Evolutionary conservation across 2,797 vertebrate genomes (phyloP).

Genomic region (Margarornis squamiger): DNA sequence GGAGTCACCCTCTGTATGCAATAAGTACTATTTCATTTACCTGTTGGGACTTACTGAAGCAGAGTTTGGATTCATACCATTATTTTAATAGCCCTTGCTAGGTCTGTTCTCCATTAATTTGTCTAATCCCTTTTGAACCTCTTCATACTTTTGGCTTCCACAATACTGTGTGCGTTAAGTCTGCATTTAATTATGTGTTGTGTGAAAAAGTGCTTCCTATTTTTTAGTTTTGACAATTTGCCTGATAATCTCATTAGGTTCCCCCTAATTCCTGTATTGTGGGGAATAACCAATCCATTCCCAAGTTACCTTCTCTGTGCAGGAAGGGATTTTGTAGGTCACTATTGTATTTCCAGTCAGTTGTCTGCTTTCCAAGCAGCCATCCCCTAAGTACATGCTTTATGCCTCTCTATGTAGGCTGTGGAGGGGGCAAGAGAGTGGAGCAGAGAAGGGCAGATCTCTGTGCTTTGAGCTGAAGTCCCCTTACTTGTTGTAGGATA

Average conservation of each 20-base stretch:
- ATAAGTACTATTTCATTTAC: slow-evolving; percentile 7
- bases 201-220: slow-evolving; percentile 31
- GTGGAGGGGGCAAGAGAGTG: neutral
- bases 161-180: neutral
- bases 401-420: neutral
- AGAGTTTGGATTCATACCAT: neutral
- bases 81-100: slow-evolving; percentile 17
- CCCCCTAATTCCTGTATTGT: neutral
- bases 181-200: slow-evolving; percentile 22
- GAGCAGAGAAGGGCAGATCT: neutral
- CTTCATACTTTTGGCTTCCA: neutral
- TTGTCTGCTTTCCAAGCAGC: neutral
- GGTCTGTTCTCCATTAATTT: slow-evolving; percentile 29
- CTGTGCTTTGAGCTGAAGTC: neutral
- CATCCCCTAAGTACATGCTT: neutral
- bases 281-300: neutral
- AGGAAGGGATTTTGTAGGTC: neutral
- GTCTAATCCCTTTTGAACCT: slow-evolving; percentile 21
- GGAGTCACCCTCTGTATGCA: neutral
- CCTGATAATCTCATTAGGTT: slow-evolving; percentile 16
- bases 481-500: neutral
- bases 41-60: slow-evolving; percentile 9
- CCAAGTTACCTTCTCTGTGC: neutral
- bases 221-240: neutral
- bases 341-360: neutral